These are phyloP conservation scores for Drosophila nebulosa DNA, from an alignment of 1,140 invertebrate genomes.

Conservation along the genomic window DNA sequence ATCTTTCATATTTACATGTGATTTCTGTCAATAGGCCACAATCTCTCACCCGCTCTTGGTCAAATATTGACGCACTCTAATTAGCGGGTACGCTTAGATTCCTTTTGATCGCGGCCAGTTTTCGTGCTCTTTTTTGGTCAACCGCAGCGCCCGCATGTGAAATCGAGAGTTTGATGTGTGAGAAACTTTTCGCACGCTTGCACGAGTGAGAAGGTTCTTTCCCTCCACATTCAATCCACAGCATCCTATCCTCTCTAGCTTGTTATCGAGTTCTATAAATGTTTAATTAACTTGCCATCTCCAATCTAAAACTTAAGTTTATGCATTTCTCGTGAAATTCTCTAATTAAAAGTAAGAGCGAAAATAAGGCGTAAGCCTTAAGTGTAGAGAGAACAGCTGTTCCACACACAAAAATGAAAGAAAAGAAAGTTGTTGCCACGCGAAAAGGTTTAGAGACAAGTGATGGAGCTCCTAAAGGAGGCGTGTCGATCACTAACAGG, in stretches of 20 bases:
- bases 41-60: background rate
- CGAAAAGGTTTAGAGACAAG: conserved; percentile 18
- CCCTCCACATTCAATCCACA: no score
- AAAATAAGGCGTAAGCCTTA: conserved; percentile 23
- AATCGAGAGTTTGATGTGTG: conserved; percentile 1
- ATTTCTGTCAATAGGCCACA: conserved; percentile 53
- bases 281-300: background rate
- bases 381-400: conserved; percentile 39
- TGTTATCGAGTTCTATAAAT: background rate
- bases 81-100: conserved; percentile 33
- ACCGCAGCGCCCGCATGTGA: conserved; percentile 57
- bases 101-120: conserved; percentile 22
- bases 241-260: background rate
- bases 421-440: conserved; percentile 46
- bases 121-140: conserved; percentile 27
- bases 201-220: no score
- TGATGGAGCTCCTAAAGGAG: conserved; percentile 9
- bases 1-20: conserved; percentile 46
- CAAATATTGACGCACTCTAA: conserved; percentile 63
- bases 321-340: conserved; percentile 31
- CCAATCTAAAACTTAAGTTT: background rate
- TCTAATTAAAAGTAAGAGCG: conserved; percentile 46
- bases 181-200: background rate
- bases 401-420: background rate
- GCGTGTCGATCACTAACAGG: conserved; percentile 50